Evolutionary conservation across 2,888 invertebrate genomes (phyloP), one percentile per base, ranked within the genome.

Genomic region (Doris montereyensis): DNA sequence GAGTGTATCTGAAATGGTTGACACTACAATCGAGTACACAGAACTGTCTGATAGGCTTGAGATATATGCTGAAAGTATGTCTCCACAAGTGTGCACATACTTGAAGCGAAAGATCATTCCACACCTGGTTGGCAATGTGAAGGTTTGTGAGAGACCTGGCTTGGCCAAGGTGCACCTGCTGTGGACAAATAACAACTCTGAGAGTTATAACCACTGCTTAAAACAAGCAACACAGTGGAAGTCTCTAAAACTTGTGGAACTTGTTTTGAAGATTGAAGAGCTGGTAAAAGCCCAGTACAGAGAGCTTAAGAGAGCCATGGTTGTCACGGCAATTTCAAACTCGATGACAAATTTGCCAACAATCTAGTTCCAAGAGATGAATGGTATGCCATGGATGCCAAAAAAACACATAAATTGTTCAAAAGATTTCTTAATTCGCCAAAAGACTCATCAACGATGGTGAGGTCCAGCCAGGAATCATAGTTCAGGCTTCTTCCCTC

Each of bases 361-460:
- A 8, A 62, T n/a, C 13, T n/a, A 24, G 62, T 62, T 62, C n/a
- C 13, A 13, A 62, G 62, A 62, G 62, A 62, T n/a, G 62, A 62
- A 13, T 62, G 21, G 62, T 21, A n/a, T 62, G 62, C 62, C 62
- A 62, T 62, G 62, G 62, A 62, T 62, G 13, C 21, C 5, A 62
- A 62, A 62, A 62, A 21, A n/a, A n/a, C 8, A n/a, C n/a, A 5
- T n/a, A 62, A 5, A 62, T 13, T 62, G 21, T 62, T 62, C 62
- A 62, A 13, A 62, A 62, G 21, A 24, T 62, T 62, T 62, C 62
- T 62, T 24, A 62, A 5, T 13, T 13, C 21, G 5, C 62, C 62
- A 62, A 62, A 24, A 62, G 62, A 62, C n/a, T 62, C 21, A 62
- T 62, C 62, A 62, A 5, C n/a, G n/a, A 13, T 62, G 62, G 62